These are phyloP conservation scores for Hormaphis cornu DNA, from an alignment of 1,140 invertebrate genomes.

Conservation along the genomic window DNA sequence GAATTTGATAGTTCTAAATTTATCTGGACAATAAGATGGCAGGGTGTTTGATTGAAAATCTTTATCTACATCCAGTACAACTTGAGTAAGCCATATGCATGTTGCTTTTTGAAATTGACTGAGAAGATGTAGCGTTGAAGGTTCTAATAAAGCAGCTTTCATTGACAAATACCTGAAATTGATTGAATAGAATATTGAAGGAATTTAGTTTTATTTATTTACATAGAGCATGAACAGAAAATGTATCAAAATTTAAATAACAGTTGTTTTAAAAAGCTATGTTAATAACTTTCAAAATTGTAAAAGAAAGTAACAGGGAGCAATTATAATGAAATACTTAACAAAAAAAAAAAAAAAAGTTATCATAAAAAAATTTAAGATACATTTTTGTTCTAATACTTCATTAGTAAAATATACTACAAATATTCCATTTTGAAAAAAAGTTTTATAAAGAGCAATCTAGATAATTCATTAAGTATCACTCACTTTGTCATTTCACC, in stretches of 20 bases:
- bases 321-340: too few relatives aligned
- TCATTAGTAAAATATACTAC: neutral
- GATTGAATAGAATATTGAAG: conserved; percentile 33
- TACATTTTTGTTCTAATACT: too few relatives aligned
- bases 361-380: too few relatives aligned
- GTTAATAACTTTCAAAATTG: too few relatives aligned
- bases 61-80: conserved; percentile 45
- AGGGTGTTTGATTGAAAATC: conserved; percentile 34
- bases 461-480: neutral
- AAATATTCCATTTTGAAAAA: conserved; percentile 24
- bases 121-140: conserved; percentile 54
- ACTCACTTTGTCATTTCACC: conserved; percentile 50
- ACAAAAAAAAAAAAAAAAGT: too few relatives aligned
- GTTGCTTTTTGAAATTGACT: conserved; percentile 71
- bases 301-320: too few relatives aligned
- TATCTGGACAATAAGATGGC: conserved; percentile 48
- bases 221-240: too few relatives aligned
- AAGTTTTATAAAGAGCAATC: neutral
- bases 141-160: conserved; percentile 62
- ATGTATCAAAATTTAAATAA: too few relatives aligned
- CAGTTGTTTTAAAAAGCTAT: too few relatives aligned
- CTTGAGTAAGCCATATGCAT: conserved; percentile 73
- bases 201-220: too few relatives aligned
- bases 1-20: conserved; percentile 51
- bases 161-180: conserved; percentile 53